Evolutionary conservation across 2,797 vertebrate species (phyloP), one percentile per base, ranked within the genome.

Genomic region (Chelon auratus): DNA sequence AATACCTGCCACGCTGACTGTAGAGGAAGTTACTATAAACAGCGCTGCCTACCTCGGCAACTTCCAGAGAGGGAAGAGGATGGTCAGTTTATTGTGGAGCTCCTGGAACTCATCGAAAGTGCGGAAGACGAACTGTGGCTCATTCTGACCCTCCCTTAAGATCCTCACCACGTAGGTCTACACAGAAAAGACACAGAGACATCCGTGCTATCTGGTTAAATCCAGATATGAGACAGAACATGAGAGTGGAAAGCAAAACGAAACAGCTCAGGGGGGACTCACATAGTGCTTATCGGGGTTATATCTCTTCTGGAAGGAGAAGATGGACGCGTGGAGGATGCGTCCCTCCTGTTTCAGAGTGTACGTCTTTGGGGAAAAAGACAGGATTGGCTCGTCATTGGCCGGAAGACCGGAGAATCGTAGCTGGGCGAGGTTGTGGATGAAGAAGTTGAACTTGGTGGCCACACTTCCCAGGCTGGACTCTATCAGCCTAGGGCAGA

Each of bases 401-500:
- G 97, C 95, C 2, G 97, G 97, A 30, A 98, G 92, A 30, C 98
- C 97, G 33, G 97, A 98, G 91, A 99, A 99, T 24, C 97, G 95
- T 18, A 98, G 92, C 92, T 99, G 98, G 72, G 98, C 97, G 60
- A 99, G 93, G 83, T 99, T 99, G 91, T 99, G 98, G 92, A 99
- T 99, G 91, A 99, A 99, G 92, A 99, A 99, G 87, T 99, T 99
- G 84, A 99, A 99, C 91, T 99, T 99, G 22, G 98, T 99, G 84
- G 98, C 98, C 61, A 99, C 95, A 26, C 96, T 99, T 80, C 97
- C 98, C 86, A 99, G 92, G 80, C 97, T 99, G 84, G 97, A 99
- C 87, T 99, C 98, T 7, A 99, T 99, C 62, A 99, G 84, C 76
- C 98, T 99, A 84, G 1, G 57, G 12, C 3, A 30, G 20, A 11